Base-by-base conservation (phyloP, 2,113 vertebrate species). In the Malurus melanocephalus region DNA sequence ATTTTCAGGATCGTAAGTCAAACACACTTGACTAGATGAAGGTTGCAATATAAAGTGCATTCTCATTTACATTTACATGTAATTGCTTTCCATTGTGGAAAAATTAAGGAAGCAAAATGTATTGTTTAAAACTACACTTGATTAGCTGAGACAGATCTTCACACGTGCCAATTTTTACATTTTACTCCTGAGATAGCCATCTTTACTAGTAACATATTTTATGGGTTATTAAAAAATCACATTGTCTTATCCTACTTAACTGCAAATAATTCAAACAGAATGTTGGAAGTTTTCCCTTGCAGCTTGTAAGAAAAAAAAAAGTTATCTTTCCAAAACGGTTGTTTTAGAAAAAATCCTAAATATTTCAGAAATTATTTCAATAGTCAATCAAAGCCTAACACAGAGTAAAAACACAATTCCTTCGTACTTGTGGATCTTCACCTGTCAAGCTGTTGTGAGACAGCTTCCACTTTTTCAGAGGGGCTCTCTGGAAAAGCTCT, bases 181-280 rank as follows among this genome's bases (percentile, higher is more conserved):
- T 83, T 89, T 61, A 67, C 48, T 85, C 73, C n/a, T 69, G 80
- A 85, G 76, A 87, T 80, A 83, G 7, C n/a, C 69, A 26, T 87
- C 61, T 89, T 72, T 89, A 49, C 61, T 49, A 49, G 30, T 16
- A 90, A 79, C 27, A 32, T 62, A 62, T 80, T 92, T 89, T 56
- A 80, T 78, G 52, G 30, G 8, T 86, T 88, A 83, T 88, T 85
- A 89, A 85, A 82, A 89, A 88, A 21, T 52, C 40, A 74, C 0
- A 0, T 66, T 83, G 40, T 66, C 48, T 89, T 88, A 92, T 62
- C 43, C 76, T 51, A 51, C 75, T 89, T 77, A 88, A 74, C 64
- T 77, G 52, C 61, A 93, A 91, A 93, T 66, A 80, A 92, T 85
- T 89, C 64, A 87, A 89, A 69, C 14, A 85, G 55, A 91, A 62